Evolutionary conservation across 2,113 vertebrate genomes (phyloP), one percentile per base, ranked within the genome.

Genomic region (Elephas maximus): DNA sequence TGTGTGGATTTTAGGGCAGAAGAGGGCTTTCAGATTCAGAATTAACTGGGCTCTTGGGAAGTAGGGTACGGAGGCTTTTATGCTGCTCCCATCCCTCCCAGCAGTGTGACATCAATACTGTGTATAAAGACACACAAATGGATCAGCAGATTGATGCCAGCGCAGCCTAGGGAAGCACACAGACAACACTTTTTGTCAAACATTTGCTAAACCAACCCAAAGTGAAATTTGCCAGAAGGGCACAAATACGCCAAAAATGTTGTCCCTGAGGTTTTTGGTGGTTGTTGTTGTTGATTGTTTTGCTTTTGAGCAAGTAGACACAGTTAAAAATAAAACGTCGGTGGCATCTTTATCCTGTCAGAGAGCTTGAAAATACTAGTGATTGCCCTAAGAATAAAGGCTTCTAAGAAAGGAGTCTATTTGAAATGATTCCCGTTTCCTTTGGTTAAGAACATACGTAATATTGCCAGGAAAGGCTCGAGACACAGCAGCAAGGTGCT

Each of bases 111-210:
- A 97, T 93, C 94, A 96, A 97, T 84, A 93, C 17, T 51, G 14
- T 37, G 17, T 91, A 97, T 96, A 98, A 98, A 98, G 98, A 98
- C 97, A 98, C 17, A 97, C 97, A 96, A 93, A 96, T 97, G 96
- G 97, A 97, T 82, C 89, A 80, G 89, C 82, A 67, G 86, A 77
- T 96, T 67, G 28, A 81, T 30, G 5, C 11, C 73, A 62, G 91
- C 62, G 89, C 53, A 74, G 91, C 45, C 73, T 8, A 18, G 26
- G 94, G 5, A 93, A 90, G 88, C 53, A 57, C 53, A 57, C 48
- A 67, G 51, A 53, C 93, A 37, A 41, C 57, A 73, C 53, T 33
- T 97, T 57, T 65, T n/a, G 0, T 80, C 97, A 96, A 98, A 67
- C 96, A 98, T 94, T 97, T 97, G 97, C 87, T 97, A 96, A 91